Evolutionary conservation across 2,113 vertebrate genomes (phyloP).

Genomic region (Notiomystis cincta): DNA sequence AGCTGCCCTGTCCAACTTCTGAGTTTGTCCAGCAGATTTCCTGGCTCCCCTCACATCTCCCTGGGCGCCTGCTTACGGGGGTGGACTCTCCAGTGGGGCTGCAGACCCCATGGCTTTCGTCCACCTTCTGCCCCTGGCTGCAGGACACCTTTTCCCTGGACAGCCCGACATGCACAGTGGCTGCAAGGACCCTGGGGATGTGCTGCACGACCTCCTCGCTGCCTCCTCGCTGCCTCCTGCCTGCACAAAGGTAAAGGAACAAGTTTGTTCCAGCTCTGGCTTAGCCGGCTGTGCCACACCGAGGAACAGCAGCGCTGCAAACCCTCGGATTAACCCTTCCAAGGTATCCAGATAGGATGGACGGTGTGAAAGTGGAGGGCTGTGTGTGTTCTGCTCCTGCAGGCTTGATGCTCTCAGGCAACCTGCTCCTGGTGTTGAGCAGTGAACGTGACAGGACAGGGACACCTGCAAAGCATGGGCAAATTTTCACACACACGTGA

Average conservation of each 20-base stretch:
- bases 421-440: not conserved
- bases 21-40: not conserved
- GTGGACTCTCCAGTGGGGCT: not conserved
- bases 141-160: not conserved
- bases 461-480: rapidly evolving
- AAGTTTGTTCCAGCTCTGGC: not conserved
- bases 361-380: rapidly evolving
- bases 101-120: not conserved
- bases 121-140: not conserved
- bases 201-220: not conserved
- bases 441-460: not conserved
- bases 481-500: rapidly evolving
- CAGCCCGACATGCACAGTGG: rapidly evolving
- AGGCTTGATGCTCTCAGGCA: not conserved
- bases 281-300: not conserved
- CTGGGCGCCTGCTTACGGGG: rapidly evolving
- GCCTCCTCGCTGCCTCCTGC: not conserved
- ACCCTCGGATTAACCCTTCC: not conserved
- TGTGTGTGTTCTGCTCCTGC: rapidly evolving
- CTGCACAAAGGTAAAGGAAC: not conserved
- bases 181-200: not conserved
- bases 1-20: not conserved
- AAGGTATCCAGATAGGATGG: not conserved
- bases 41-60: not conserved
- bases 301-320: rapidly evolving